Base-by-base conservation (phyloP, 2,113 vertebrate species). In the Chrysemys picta region DNA sequence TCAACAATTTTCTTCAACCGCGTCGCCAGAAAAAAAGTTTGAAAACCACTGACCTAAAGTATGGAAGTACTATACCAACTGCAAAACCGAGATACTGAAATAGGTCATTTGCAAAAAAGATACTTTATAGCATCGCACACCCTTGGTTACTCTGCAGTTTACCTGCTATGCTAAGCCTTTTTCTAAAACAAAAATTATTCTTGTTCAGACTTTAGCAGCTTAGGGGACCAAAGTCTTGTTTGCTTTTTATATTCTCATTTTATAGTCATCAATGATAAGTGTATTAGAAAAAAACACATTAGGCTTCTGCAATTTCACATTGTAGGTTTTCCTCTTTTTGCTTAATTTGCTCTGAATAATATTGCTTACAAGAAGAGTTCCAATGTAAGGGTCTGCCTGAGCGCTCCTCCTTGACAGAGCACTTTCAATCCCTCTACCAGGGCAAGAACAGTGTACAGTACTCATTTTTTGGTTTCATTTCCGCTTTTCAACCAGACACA, bases 201-300 rank as follows among this genome's bases (percentile, higher is more conserved):
- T 72, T 2, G 42, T 6, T 87, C 57, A 85, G 78, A 16, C 21
- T 54, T 50, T n/a, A 85, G 72, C 62, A 65, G 2, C 93, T 95
- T 85, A 81, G n/a, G 65, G 45, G 79, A 72, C 80, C 45, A 89
- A 89, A 42, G 92, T 80, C 59, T 31, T 87, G 2, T 88, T 89
- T 91, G 62, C 81, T 88, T 95, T 91, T 22, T 25, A 31, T 90
- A 65, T 84, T 93, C 85, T 69, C 11, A 81, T 95, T 94, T 96
- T 76, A 87, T 24, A 95, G 59, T 82, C 29, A 22, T 76, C 47
- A 29, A 13, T 84, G 81, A 82, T 50, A 76, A 1, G 84, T 85
- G 9, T 38, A 2, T 29, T 88, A 81, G 57, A 72, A 31, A 79
- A 90, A 88, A 85, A 84, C 49, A 10, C 54, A 54, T 82, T 29